These are phyloP conservation scores for Arbacia lixula DNA, from an alignment of 53 echinoderm and acorn worm genomes.

Conservation along the genomic window DNA sequence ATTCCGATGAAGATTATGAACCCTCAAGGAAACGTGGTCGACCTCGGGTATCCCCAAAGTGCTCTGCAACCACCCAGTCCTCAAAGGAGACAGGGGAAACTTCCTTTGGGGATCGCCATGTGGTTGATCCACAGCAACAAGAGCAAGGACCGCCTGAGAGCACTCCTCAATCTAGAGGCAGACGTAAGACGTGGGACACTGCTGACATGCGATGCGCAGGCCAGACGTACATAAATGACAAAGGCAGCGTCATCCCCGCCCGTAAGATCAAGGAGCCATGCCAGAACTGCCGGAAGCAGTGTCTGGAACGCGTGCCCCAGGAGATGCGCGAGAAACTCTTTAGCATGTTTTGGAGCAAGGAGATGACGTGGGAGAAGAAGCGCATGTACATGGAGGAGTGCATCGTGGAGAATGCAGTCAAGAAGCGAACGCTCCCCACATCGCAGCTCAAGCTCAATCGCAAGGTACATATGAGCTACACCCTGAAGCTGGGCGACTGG, in stretches of 20 bases:
- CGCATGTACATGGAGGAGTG: slow-evolving; percentile 33
- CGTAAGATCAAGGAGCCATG: slow-evolving; percentile 40
- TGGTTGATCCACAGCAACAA: not conserved
- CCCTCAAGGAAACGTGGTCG: not conserved
- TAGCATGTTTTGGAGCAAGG: slow-evolving; percentile 48
- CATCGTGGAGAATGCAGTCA: slow-evolving; percentile 34
- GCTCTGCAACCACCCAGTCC: not conserved
- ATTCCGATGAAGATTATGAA: slow-evolving; percentile 26
- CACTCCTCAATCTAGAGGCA: not conserved
- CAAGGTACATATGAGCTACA: slow-evolving; percentile 38
- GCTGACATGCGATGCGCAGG: slow-evolving; percentile 41
- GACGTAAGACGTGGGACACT: slow-evolving; percentile 3
- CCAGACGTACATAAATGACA: slow-evolving; percentile 38
- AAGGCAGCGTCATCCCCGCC: slow-evolving; percentile 32
- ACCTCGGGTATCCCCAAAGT: not conserved
- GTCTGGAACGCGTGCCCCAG: slow-evolving; percentile 17
- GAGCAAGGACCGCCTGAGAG: not conserved
- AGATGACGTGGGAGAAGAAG: slow-evolving; percentile 46
- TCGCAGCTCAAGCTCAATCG: slow-evolving; percentile 31
- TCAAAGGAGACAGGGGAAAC: not conserved
- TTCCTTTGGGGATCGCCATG: not conserved
- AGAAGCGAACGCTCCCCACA: slow-evolving; percentile 29
- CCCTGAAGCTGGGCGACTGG: slow-evolving; percentile 22
- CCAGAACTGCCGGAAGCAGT: slow-evolving; percentile 40
- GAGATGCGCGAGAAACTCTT: slow-evolving; percentile 41